A percentile compares a stretch with the other conserved stretches of the same genome.
These are phyloP conservation scores for Apoda limacodes DNA, from an alignment of 2,888 invertebrate species.

Conservation along the genomic window DNA sequence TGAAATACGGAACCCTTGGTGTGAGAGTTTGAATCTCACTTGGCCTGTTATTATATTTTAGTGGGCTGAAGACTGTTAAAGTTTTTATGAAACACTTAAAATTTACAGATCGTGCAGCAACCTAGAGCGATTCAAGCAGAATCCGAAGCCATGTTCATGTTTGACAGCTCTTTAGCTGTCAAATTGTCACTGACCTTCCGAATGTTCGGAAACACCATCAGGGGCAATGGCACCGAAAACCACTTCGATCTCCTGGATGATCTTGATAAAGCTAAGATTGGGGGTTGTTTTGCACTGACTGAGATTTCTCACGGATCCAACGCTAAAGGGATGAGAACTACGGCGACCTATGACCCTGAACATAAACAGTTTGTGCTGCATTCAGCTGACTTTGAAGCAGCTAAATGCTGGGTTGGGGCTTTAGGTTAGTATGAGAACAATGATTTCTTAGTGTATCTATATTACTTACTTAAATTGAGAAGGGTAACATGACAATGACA, in stretches of 20 bases:
- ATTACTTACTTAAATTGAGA: too few species aligned
- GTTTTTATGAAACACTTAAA: too few species aligned
- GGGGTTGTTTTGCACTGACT: conserved; percentile 82
- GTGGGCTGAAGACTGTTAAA: too few species aligned
- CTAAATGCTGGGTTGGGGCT: conserved; percentile 92
- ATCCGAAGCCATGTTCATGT: conserved; percentile 67
- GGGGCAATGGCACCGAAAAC: conserved; percentile 74
- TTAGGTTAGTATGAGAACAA: conserved; percentile 70
- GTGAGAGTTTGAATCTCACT: too few species aligned
- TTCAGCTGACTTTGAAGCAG: conserved; percentile 89
- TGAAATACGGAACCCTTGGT: too few species aligned
- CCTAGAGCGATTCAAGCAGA: conserved; percentile 61
- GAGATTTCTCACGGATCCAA: conserved; percentile 94
- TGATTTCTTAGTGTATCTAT: too few species aligned
- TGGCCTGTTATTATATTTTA: too few species aligned
- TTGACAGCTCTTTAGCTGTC: conserved; percentile 73
- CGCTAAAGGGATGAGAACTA: conserved; percentile 87
- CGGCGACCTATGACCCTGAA: conserved; percentile 81
- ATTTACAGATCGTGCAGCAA: conserved; percentile 53
- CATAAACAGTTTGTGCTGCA: conserved; percentile 84
- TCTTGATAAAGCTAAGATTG: conserved; percentile 38
- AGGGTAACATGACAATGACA: too few species aligned
- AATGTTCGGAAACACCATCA: conserved; percentile 75
- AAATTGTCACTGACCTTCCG: conserved; percentile 75
- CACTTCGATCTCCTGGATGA: conserved; percentile 68